Conservation (phyloP, 2,797 vertebrate genomes). For the Ibycter americanus region DNA sequence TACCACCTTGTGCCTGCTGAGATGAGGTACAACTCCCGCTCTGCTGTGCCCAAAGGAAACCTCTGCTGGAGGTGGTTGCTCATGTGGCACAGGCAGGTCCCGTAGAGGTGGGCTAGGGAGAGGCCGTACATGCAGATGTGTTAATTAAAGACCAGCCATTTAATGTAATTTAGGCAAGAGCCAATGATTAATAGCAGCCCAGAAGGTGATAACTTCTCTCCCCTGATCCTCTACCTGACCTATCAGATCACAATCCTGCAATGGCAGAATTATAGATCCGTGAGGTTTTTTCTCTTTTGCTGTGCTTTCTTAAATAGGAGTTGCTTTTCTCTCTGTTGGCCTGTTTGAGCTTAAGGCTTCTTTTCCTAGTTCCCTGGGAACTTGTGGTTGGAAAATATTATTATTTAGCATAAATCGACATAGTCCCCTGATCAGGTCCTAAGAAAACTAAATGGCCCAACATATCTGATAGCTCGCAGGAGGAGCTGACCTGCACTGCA, state of each 20-base stretch:
- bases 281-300: neutral
- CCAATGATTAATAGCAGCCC: neutral
- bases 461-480: neutral
- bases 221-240: neutral
- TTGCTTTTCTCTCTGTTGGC: neutral
- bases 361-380: neutral
- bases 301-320: neutral
- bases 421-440: neutral
- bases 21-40: too few relatives aligned
- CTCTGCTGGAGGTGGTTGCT: neutral
- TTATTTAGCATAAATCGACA: neutral
- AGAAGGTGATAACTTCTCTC: neutral
- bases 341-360: neutral
- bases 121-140: neutral
- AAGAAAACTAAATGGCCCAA: neutral
- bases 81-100: fast-evolving
- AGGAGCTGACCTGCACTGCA: neutral
- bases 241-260: neutral
- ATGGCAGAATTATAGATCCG: neutral
- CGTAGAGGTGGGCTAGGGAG: neutral
- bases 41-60: neutral
- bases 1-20: neutral
- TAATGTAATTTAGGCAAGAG: neutral
- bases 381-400: neutral
- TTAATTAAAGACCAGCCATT: neutral